Evolutionary conservation across 1,140 invertebrate genomes (phyloP), one percentile per base, ranked within the genome.

Genomic region (Camponotus pennsylvanicus): DNA sequence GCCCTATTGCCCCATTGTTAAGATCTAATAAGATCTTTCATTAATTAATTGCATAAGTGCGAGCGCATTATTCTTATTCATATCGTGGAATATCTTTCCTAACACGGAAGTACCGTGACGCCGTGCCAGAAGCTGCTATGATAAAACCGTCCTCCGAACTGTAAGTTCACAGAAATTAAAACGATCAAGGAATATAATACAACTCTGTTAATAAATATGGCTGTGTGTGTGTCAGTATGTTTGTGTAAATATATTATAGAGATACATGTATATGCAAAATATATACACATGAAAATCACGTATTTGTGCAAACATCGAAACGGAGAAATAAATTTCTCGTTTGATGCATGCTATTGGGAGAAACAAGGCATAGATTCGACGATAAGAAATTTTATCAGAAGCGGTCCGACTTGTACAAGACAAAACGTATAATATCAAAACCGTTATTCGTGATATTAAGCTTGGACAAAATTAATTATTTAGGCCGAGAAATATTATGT

Each of bases 161-260:
- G 94, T 93, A 95, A 95, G 94, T 94, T 95, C 92, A 95, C 95
- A 95, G 91, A 95, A 94, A 95, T 95, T 95, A 95, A 95, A 95
- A 95, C 91, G 93, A 92, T 95, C 94, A 94, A 92, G 87, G 89
- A 85, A 86, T 61, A 52, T 18, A 75, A 80, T 86, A 86, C 70
- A 77, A 73, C 49, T 89, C 73, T 80, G 63, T 76, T 69, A 70
- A 71, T 86, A 77, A 67, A 66, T 57, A 88, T 69, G 34, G 18
- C 66, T 63, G n/a, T 86, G 52, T 55, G 49, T 86, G 55, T 86
- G 32, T 82, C 37, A n/a, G 57, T 61, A 52, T 57, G 32, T 57
- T 55, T 40, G 13, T 83, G 77, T 57, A 5, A 9, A 32, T 69
- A 42, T 78, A 66, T 21, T 42, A 34, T 45, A 78, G 61, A 64